These are phyloP conservation scores for Thymelicus lineola DNA, from an alignment of 2,888 invertebrate species.

Conservation along the genomic window DNA sequence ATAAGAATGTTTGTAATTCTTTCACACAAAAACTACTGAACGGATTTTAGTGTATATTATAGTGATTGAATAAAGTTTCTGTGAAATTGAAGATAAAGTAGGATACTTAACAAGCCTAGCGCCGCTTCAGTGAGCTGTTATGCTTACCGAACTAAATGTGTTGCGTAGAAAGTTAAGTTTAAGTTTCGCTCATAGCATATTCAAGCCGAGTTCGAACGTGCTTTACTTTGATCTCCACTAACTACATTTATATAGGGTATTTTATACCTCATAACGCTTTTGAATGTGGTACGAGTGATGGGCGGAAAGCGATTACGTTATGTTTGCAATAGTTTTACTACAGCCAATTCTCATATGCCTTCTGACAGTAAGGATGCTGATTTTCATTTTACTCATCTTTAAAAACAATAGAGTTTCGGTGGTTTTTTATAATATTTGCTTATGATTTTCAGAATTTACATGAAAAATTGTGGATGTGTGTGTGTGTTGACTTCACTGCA, in stretches of 20 bases:
- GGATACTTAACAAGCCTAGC: background rate
- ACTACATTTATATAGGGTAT: conserved; percentile 33
- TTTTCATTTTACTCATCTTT: too few species aligned
- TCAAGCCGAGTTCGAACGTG: conserved; percentile 27
- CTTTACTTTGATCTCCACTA: conserved; percentile 34
- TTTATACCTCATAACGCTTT: conserved; percentile 34
- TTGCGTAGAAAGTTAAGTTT: conserved; percentile 14
- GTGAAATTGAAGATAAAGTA: background rate
- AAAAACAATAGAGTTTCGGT: too few species aligned
- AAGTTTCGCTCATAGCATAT: conserved; percentile 35
- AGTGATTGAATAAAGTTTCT: background rate
- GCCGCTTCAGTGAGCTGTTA: background rate
- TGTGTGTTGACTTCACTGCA: too few species aligned
- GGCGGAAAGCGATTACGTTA: background rate
- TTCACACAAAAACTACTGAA: too few species aligned
- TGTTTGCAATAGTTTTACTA: too few species aligned
- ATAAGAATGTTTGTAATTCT: too few species aligned
- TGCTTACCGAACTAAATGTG: conserved; percentile 11
- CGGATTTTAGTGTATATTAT: too few species aligned
- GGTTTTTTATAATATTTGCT: too few species aligned
- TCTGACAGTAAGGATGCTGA: too few species aligned
- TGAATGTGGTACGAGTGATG: background rate
- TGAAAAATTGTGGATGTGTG: too few species aligned
- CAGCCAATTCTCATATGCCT: too few species aligned
- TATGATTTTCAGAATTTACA: too few species aligned